phyloP scores from a whole-genome alignment of 2,113 vertebrate genomes.

The Dipodomys merriami region DNA sequence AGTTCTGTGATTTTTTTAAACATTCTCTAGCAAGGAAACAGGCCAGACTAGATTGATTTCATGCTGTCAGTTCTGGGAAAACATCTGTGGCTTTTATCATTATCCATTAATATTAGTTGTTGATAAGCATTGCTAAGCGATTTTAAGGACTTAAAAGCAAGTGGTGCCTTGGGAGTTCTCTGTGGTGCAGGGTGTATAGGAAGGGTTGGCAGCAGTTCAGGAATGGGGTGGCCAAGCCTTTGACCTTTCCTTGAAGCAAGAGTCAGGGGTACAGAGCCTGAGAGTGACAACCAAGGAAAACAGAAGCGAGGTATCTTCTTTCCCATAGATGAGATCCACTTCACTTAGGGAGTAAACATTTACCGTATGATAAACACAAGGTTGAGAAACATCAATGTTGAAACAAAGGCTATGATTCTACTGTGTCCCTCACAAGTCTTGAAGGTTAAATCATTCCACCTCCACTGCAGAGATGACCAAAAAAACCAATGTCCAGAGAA shows the following conservation, averaged over 20 bases:
- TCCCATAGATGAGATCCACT: neutral
- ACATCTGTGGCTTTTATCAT: conserved; percentile 46
- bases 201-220: conserved; percentile 7
- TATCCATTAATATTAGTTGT: conserved; percentile 58
- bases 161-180: neutral
- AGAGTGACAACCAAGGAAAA: neutral
- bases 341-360: neutral
- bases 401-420: neutral
- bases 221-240: neutral
- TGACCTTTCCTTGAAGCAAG: conserved; percentile 49
- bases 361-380: neutral
- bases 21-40: conserved; percentile 28
- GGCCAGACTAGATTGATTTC: conserved; percentile 53
- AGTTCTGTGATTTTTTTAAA: conserved; percentile 35
- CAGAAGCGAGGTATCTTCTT: neutral
- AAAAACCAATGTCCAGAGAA: neutral
- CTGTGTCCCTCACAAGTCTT: neutral
- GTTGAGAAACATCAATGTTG: conserved; percentile 12
- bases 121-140: conserved; percentile 58
- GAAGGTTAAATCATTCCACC: neutral
- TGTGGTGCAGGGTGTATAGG: neutral
- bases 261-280: neutral
- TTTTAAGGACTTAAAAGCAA: conserved; percentile 62
- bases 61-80: conserved; percentile 59
- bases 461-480: neutral